Conservation (phyloP, 2,113 vertebrate genomes). For the Toxotes chatareus region DNA sequence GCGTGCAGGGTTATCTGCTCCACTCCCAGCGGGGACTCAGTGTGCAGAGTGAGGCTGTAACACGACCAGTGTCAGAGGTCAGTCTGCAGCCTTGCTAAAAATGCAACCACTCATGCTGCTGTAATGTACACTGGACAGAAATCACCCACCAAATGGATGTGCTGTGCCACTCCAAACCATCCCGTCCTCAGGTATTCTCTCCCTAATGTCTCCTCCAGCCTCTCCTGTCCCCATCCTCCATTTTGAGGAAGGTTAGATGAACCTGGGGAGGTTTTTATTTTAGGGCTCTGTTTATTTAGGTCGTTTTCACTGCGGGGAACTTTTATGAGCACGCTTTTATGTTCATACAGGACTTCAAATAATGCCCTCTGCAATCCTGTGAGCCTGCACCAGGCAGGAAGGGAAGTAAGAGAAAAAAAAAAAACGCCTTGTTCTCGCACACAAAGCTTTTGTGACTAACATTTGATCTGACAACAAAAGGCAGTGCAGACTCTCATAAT, state of each 20-base stretch:
- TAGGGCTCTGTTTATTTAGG: constrained; percentile 62
- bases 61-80: constrained; percentile 9
- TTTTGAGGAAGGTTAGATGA: constrained; percentile 26
- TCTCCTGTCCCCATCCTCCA: constrained; percentile 14
- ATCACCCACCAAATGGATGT: constrained; percentile 47
- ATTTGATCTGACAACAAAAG: constrained; percentile 60
- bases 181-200: constrained; percentile 17
- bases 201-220: constrained; percentile 38
- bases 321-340: constrained; percentile 67
- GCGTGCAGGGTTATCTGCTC: not conserved
- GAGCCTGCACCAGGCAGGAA: constrained; percentile 25
- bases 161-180: constrained; percentile 13
- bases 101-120: constrained; percentile 34
- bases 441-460: constrained; percentile 51
- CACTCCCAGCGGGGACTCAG: not conserved
- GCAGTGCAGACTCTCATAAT: constrained; percentile 11
- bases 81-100: constrained; percentile 42
- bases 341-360: constrained; percentile 60
- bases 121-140: constrained; percentile 32
- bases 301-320: constrained; percentile 58
- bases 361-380: constrained; percentile 38
- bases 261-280: constrained; percentile 41
- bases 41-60: not conserved
- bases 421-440: constrained; percentile 37
- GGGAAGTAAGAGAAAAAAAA: not conserved